Percentiles rank a stretch among this genome's conserved stretches.
Conservation (phyloP, 2,113 vertebrate species). For the Vidua chalybeata region DNA sequence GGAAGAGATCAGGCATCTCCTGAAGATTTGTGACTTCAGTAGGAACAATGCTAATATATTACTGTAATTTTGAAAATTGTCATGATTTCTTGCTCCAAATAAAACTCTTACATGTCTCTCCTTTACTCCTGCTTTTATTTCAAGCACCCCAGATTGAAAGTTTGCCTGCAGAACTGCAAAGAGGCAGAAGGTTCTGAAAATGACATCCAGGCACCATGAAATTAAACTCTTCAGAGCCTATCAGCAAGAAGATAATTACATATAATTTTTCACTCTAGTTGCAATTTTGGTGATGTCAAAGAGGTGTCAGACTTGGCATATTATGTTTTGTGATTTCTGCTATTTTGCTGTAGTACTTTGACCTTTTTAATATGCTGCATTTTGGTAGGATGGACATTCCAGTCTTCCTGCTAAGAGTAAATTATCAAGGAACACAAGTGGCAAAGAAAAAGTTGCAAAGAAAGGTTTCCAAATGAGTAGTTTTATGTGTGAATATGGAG, state of each 20-base stretch:
- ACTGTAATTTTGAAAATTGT: constrained; percentile 22
- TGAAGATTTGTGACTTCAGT: not conserved
- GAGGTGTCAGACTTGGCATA: not conserved
- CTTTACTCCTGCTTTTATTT: not conserved
- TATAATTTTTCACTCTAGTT: constrained; percentile 51
- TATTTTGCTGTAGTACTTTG: not conserved
- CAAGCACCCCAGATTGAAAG: not conserved
- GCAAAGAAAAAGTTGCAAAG: not conserved
- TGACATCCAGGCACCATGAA: constrained; percentile 57
- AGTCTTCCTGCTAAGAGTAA: not conserved
- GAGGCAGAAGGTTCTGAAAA: constrained; percentile 38
- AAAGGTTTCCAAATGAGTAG: not conserved
- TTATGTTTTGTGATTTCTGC: constrained; percentile 20
- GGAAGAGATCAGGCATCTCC: not conserved
- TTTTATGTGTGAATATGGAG: not conserved
- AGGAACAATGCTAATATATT: constrained; percentile 3
- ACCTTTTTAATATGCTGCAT: not conserved
- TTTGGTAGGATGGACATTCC: not conserved
- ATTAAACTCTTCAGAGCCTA: constrained; percentile 57
- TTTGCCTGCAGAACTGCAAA: not conserved
- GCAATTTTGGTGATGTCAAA: constrained; percentile 34
- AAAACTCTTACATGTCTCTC: not conserved
- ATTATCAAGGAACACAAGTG: not conserved
- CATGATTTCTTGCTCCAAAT: constrained; percentile 1
- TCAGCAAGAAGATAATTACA: constrained; percentile 50